Conservation (phyloP, 2,797 vertebrate genomes). For the Delichon dasypus region DNA sequence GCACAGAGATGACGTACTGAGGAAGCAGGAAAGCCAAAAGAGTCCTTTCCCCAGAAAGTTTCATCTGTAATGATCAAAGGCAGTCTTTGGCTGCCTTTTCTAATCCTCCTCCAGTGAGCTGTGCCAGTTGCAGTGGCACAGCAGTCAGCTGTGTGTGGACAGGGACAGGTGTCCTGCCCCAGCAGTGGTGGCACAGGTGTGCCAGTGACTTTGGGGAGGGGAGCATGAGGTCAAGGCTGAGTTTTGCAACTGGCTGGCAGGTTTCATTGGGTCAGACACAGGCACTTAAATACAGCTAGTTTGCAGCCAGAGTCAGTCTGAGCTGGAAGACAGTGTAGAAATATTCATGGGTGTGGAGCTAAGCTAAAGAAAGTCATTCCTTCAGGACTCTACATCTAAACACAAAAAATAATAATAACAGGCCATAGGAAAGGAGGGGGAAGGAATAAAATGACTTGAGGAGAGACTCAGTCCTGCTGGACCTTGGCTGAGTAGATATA, state of each 20-base stretch:
- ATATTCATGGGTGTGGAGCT: background rate
- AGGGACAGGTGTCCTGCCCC: background rate
- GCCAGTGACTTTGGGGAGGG: background rate
- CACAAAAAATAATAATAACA: background rate
- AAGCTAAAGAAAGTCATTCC: background rate
- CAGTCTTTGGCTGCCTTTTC: background rate
- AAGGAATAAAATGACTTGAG: background rate
- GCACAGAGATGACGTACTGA: background rate
- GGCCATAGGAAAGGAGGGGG: background rate
- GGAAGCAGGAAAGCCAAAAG: background rate
- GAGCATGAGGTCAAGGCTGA: rapidly evolving
- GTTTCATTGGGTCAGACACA: background rate
- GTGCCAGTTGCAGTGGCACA: rapidly evolving
- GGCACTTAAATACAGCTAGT: background rate
- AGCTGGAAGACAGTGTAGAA: background rate
- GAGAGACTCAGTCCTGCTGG: background rate
- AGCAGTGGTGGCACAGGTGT: background rate
- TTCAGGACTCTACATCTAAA: background rate
- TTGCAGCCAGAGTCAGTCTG: background rate
- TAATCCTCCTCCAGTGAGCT: background rate
- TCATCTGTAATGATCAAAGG: background rate
- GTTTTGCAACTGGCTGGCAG: background rate
- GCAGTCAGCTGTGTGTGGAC: background rate
- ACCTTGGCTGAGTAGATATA: background rate
- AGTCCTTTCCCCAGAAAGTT: background rate